Percentiles rank a stretch among this genome's conserved stretches.
phyloP scores from a whole-genome alignment of 2,113 vertebrate species.

The Benitochromis conjunctus region DNA sequence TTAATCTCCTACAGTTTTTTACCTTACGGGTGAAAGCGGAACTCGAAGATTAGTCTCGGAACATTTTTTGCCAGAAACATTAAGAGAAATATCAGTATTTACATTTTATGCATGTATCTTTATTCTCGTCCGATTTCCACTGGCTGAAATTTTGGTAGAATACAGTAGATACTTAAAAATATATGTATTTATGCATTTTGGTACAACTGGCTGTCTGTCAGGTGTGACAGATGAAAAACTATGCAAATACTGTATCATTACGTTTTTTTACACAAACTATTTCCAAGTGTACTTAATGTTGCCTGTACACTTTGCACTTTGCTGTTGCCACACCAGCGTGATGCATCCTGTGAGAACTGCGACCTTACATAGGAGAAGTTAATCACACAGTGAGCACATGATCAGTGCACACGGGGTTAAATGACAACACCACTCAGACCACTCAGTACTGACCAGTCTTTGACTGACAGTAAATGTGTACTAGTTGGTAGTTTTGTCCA shows the following conservation, averaged over 20 bases:
- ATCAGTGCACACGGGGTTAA: neutral
- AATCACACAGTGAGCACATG: constrained; percentile 14
- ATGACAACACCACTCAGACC: neutral
- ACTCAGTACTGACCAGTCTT: neutral
- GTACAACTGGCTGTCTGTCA: neutral
- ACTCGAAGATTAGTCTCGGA: neutral
- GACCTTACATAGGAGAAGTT: constrained; percentile 19
- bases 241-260: neutral
- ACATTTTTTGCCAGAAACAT: neutral
- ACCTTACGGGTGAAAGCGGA: constrained; percentile 50
- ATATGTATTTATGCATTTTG: constrained; percentile 2
- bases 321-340: neutral
- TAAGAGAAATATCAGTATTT: neutral
- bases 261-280: neutral
- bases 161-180: neutral
- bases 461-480: neutral
- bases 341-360: neutral
- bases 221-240: neutral
- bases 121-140: neutral
- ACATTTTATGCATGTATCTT: neutral
- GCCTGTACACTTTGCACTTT: constrained; percentile 34
- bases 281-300: neutral
- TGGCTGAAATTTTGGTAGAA: neutral
- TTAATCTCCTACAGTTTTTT: constrained; percentile 53
- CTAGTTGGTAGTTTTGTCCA: neutral